A percentile compares a stretch with the other conserved stretches of the same genome.
These are phyloP conservation scores for Terrapene triunguis DNA, from an alignment of 2,113 vertebrate genomes.

Conservation along the genomic window DNA sequence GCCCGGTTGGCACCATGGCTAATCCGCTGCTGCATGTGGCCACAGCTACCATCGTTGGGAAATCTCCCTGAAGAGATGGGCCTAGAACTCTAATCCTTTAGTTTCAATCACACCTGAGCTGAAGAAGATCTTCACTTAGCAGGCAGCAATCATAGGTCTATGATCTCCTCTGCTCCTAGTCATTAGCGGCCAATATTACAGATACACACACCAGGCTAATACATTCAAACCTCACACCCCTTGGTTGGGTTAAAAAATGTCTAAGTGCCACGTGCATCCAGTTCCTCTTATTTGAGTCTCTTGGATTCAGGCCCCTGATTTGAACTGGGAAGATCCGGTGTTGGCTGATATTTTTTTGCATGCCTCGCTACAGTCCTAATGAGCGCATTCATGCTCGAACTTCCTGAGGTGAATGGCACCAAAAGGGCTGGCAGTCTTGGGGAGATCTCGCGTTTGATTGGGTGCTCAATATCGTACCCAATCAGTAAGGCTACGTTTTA, in stretches of 20 bases:
- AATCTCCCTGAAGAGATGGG: rapidly evolving
- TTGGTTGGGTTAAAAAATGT: not conserved
- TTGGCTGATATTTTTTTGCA: not conserved
- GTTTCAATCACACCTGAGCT: not conserved
- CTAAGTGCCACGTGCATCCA: not conserved
- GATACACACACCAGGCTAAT: not conserved
- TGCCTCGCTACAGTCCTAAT: not conserved
- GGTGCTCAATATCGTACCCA: not conserved
- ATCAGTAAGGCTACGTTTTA: no score
- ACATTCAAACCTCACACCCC: not conserved
- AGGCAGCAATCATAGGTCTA: not conserved
- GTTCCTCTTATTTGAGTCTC: not conserved
- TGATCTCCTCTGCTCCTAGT: not conserved
- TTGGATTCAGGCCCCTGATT: not conserved
- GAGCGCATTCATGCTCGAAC: not conserved
- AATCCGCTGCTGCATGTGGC: not conserved
- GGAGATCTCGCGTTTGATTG: not conserved
- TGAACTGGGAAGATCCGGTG: not conserved
- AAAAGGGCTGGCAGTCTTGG: not conserved
- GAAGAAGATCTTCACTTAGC: not conserved
- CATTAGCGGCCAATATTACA: not conserved
- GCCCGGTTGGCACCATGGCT: not conserved
- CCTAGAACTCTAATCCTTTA: not conserved
- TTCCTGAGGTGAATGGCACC: not conserved
- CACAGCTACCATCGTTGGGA: rapidly evolving